These are phyloP conservation scores for Palythoa heliodiscus DNA, from an alignment of 92 coral and sea anemone genomes.

Conservation along the genomic window DNA sequence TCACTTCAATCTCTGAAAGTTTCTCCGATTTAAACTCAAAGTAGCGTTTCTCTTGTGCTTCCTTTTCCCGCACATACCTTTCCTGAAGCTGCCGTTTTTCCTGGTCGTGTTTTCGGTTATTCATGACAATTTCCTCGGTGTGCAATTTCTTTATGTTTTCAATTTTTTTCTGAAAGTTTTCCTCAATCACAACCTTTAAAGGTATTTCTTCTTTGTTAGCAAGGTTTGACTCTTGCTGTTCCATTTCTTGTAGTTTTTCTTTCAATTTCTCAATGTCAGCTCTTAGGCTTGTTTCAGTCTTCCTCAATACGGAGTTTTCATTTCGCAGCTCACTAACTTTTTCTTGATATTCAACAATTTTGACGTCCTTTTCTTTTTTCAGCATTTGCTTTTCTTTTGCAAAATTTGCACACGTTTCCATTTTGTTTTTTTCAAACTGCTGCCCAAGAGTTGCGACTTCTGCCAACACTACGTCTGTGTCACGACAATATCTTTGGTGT, in stretches of 20 bases:
- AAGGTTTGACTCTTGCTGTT: background rate
- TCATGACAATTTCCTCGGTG: background rate
- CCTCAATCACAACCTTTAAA: background rate
- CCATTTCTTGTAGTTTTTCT: background rate
- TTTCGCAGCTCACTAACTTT: conserved; percentile 6
- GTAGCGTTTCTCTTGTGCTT: background rate
- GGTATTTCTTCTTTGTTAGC: background rate
- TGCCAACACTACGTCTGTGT: background rate
- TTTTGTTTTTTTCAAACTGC: conserved; percentile 8
- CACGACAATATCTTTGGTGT: conserved; percentile 19
- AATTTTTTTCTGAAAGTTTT: background rate
- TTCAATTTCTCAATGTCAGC: background rate
- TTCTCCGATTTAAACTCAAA: background rate
- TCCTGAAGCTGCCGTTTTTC: background rate
- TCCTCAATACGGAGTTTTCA: background rate
- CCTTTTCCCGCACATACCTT: background rate
- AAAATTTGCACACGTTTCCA: conserved; percentile 4
- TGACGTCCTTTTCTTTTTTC: background rate
- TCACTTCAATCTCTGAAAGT: background rate
- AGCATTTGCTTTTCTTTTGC: conserved; percentile 5
- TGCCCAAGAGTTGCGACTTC: conserved; percentile 8
- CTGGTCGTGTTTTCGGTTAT: background rate
- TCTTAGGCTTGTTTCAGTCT: background rate
- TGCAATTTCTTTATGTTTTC: background rate
- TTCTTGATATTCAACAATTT: conserved; percentile 4